Percentiles rank a stretch among this genome's conserved stretches.
Evolutionary conservation across 2,113 vertebrate genomes (phyloP).

Genomic region (Megaleporinus macrocephalus): DNA sequence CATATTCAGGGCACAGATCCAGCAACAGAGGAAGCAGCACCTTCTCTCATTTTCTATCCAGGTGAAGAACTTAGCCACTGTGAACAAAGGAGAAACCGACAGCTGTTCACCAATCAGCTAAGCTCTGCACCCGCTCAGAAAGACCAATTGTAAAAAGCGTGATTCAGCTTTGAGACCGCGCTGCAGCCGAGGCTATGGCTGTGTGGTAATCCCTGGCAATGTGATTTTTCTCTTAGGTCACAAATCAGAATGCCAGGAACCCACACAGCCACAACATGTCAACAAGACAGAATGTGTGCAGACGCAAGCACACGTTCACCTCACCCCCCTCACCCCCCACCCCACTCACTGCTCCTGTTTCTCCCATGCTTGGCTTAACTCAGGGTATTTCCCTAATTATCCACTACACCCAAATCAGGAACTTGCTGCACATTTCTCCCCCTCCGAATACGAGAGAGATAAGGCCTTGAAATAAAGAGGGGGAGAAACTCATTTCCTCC

Average conservation of each 20-base stretch:
- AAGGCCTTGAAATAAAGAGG: constrained; percentile 32
- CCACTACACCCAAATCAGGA: constrained; percentile 56
- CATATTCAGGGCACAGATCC: neutral
- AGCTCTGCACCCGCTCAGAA: constrained; percentile 97
- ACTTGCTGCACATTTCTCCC: constrained; percentile 6
- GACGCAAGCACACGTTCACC: constrained; percentile 21
- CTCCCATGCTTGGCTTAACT: constrained; percentile 70
- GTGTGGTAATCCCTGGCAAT: constrained; percentile 99
- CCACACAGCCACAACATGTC: constrained; percentile 91
- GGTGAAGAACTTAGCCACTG: constrained; percentile 99
- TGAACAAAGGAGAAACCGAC: constrained; percentile 98
- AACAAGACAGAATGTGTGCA: constrained; percentile 57
- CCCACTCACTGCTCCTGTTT: constrained; percentile 27
- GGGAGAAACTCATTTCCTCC: constrained; percentile 21
- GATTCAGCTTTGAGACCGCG: neutral
- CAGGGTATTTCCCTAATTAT: constrained; percentile 80
- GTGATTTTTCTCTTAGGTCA: constrained; percentile 99
- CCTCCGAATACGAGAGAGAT: constrained; percentile 3
- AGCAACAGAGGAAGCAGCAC: neutral
- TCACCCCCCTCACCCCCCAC: neutral
- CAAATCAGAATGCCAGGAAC: constrained; percentile 99
- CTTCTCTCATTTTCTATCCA: constrained; percentile 81
- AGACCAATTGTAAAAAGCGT: constrained; percentile 62
- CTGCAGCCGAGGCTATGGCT: constrained; percentile 76
- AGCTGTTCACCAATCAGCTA: constrained; percentile 99